Evolutionary conservation across 2,888 invertebrate species (phyloP).

Genomic region (Dilophus febrilis): DNA sequence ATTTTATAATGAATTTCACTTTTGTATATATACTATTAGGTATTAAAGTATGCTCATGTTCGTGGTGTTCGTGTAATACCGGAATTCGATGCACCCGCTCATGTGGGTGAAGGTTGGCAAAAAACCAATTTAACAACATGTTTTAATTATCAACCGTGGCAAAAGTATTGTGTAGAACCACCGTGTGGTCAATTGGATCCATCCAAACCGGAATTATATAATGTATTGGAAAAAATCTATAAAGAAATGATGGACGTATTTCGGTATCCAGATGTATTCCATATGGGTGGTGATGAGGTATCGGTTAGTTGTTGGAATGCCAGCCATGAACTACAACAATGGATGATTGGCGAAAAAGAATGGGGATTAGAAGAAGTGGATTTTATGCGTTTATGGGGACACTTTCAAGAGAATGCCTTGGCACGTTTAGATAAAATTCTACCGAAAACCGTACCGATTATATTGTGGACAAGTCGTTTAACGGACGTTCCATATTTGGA

Average conservation of each 20-base stretch:
- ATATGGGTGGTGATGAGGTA: slow-evolving; percentile 78
- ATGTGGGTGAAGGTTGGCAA: slow-evolving; percentile 78
- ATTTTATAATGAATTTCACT: too few relatives aligned
- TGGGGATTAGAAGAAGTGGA: slow-evolving; percentile 41
- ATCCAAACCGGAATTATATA: slow-evolving; percentile 47
- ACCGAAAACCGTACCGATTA: slow-evolving; percentile 40
- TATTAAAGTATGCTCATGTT: slow-evolving; percentile 48
- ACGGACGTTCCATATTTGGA: slow-evolving; percentile 48
- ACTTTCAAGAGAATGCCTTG: slow-evolving; percentile 43
- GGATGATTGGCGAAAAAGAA: slow-evolving; percentile 46
- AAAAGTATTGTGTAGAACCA: slow-evolving; percentile 55
- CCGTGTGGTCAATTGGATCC: slow-evolving; percentile 76
- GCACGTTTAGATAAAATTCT: slow-evolving; percentile 21
- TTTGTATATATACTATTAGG: too few relatives aligned
- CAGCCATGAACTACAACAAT: slow-evolving; percentile 44
- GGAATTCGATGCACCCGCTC: slow-evolving; percentile 84
- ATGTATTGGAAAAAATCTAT: slow-evolving; percentile 53
- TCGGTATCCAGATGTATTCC: slow-evolving; percentile 50
- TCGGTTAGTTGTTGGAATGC: slow-evolving; percentile 57
- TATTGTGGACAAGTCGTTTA: slow-evolving; percentile 69
- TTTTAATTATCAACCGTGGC: slow-evolving; percentile 61
- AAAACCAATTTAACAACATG: slow-evolving; percentile 46
- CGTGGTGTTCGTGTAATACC: slow-evolving; percentile 77
- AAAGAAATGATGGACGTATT: slow-evolving; percentile 45
- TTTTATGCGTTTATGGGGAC: slow-evolving; percentile 53